These are phyloP conservation scores for Lasaia peninsularis DNA, from an alignment of 1,140 invertebrate species.

Conservation along the genomic window DNA sequence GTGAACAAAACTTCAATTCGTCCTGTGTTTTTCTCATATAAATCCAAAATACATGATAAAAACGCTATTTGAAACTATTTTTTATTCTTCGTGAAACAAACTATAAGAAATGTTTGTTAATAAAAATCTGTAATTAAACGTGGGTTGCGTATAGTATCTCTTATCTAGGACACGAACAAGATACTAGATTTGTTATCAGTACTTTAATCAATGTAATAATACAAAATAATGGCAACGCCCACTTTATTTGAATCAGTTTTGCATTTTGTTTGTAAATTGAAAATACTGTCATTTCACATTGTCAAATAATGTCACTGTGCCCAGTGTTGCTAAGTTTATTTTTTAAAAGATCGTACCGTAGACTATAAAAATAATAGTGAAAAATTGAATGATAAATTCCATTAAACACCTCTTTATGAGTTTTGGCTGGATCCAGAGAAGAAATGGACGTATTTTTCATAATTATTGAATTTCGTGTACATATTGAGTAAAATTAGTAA, in stretches of 20 bases:
- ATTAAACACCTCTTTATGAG: too few relatives aligned
- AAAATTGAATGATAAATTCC: too few relatives aligned
- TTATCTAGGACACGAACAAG: constrained; percentile 21
- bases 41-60: neutral
- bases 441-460: too few relatives aligned
- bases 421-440: too few relatives aligned
- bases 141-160: neutral
- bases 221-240: constrained; percentile 56
- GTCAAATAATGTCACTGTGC: too few relatives aligned
- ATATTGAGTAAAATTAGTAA: too few relatives aligned
- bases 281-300: neutral
- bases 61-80: neutral
- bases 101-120: neutral
- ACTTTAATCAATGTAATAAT: constrained; percentile 62
- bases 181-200: constrained; percentile 9
- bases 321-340: too few relatives aligned
- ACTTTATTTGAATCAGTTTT: constrained; percentile 33
- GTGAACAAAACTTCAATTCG: constrained; percentile 22
- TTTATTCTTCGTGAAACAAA: neutral
- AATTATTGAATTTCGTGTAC: too few relatives aligned
- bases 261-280: constrained; percentile 46
- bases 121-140: neutral
- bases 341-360: too few relatives aligned
- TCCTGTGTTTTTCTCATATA: neutral
- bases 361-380: too few relatives aligned